A percentile compares a stretch with the other conserved stretches of the same genome.
Evolutionary conservation across 2,888 invertebrate genomes (phyloP).

Genomic region (Rhopalosiphum nymphaeae): DNA sequence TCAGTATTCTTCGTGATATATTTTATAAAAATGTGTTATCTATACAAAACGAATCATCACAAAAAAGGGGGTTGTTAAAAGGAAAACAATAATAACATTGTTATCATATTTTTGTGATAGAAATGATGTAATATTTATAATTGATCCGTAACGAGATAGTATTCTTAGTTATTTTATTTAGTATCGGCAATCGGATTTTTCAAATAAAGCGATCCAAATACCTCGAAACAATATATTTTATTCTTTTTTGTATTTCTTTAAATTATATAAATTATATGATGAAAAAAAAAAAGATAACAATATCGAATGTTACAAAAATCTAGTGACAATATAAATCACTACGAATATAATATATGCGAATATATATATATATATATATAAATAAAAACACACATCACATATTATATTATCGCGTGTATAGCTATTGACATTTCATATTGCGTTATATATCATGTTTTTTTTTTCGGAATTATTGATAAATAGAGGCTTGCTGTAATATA

Average conservation of each 20-base stretch:
- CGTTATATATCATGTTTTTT: not conserved
- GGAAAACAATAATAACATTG: not conserved
- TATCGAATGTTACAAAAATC: not conserved
- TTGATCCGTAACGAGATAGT: not conserved
- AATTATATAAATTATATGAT: not conserved
- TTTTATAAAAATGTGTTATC: not conserved
- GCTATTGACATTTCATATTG: not conserved
- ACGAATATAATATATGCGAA: not conserved
- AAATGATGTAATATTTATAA: not conserved
- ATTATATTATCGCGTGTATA: not conserved
- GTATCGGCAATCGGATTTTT: not conserved
- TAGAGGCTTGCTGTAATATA: not conserved
- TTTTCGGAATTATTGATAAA: not conserved
- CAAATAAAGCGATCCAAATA: not conserved
- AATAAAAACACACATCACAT: not conserved
- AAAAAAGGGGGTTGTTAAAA: not conserved
- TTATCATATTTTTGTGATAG: not conserved
- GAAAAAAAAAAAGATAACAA: not conserved
- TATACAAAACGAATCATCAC: not conserved
- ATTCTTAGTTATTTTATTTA: not conserved
- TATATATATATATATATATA: not conserved
- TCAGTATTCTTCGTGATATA: not conserved
- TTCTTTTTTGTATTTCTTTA: not conserved
- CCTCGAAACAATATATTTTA: not conserved
- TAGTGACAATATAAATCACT: not conserved